These are phyloP conservation scores for Ostrea edulis DNA, from an alignment of 1,140 invertebrate genomes.

Conservation along the genomic window DNA sequence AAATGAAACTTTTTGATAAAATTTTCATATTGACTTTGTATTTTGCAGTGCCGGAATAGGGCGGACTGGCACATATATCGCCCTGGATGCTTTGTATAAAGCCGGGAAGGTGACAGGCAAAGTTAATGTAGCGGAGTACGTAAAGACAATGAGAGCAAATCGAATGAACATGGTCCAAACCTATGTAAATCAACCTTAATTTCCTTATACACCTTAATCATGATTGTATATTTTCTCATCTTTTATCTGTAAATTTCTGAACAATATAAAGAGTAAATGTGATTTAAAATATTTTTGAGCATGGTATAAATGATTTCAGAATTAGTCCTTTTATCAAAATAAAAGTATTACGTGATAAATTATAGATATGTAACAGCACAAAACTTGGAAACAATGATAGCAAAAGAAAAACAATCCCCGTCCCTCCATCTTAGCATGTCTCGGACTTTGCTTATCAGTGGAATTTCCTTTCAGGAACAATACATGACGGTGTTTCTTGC, in stretches of 20 bases:
- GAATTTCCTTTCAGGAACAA: not conserved
- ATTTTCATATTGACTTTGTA: not conserved
- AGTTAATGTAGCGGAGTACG: constrained; percentile 18
- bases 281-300: no score
- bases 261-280: no score
- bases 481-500: not conserved
- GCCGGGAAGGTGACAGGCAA: not conserved
- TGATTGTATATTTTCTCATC: no score
- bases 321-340: not conserved
- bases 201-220: not conserved
- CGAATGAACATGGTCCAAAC: constrained; percentile 45
- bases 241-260: no score
- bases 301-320: not conserved
- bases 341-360: not conserved
- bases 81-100: constrained; percentile 21
- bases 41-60: constrained; percentile 31
- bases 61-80: constrained; percentile 9
- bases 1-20: not conserved
- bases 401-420: no score
- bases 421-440: no score
- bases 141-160: constrained; percentile 26
- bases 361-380: no score
- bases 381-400: no score
- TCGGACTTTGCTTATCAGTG: no score
- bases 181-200: not conserved